Percentiles rank a stretch among this genome's conserved stretches.
These are phyloP conservation scores for Listronotus oregonensis DNA, from an alignment of 1,140 invertebrate species.

Conservation along the genomic window DNA sequence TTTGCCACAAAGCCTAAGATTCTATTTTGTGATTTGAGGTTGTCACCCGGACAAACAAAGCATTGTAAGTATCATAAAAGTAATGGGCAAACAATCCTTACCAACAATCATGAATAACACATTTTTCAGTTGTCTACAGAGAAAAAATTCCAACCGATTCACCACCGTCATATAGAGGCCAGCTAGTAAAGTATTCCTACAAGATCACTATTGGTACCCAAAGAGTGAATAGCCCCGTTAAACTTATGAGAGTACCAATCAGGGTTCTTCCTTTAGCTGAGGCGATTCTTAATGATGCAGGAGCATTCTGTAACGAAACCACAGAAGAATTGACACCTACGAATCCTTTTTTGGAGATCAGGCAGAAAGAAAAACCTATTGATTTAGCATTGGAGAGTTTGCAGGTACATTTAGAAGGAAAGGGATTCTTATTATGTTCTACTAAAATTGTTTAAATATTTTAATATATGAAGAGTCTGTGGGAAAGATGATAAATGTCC, in stretches of 20 bases:
- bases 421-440: no score
- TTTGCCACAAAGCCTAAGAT: constrained; percentile 94
- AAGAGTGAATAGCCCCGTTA: constrained; percentile 80
- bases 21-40: constrained; percentile 90
- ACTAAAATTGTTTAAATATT: no score
- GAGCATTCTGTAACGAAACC: constrained; percentile 74
- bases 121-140: constrained; percentile 79
- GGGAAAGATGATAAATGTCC: no score
- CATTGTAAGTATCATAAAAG: constrained; percentile 73
- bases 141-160: constrained; percentile 88
- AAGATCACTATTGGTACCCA: constrained; percentile 94
- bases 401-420: constrained; percentile 67
- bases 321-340: constrained; percentile 87
- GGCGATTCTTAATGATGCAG: constrained; percentile 72
- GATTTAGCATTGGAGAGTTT: constrained; percentile 86
- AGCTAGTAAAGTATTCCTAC: constrained; percentile 93
- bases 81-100: no score
- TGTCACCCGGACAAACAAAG: constrained; percentile 86
- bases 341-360: constrained; percentile 88
- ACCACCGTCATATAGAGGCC: constrained; percentile 92
- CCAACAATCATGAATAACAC: neutral
- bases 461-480: no score
- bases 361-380: constrained; percentile 81
- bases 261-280: constrained; percentile 85
- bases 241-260: constrained; percentile 86